Conservation (phyloP, 2,888 invertebrate species). For the Bibio marci region DNA sequence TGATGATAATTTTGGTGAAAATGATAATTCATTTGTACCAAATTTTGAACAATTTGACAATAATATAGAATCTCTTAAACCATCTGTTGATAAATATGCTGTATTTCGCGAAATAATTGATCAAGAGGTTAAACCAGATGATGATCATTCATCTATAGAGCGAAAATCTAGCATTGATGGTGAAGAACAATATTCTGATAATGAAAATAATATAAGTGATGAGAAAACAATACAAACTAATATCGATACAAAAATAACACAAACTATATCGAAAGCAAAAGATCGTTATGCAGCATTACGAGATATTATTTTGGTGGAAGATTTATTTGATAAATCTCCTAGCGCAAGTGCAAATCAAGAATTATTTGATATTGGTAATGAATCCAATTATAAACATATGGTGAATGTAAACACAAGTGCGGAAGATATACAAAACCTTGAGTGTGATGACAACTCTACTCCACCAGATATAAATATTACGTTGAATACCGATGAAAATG, state of each 20-base stretch:
- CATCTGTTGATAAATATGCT: constrained; percentile 65
- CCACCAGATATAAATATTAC: neutral
- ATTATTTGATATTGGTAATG: neutral
- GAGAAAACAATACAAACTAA: constrained; percentile 27
- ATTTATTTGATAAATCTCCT: constrained; percentile 32
- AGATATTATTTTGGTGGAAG: constrained; percentile 52
- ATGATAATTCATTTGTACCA: constrained; percentile 37
- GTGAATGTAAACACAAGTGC: neutral
- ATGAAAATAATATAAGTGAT: constrained; percentile 16
- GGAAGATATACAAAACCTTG: too few relatives aligned
- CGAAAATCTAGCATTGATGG: constrained; percentile 1
- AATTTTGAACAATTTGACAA: constrained; percentile 44
- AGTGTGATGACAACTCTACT: neutral
- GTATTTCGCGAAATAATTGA: constrained; percentile 75
- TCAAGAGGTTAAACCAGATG: constrained; percentile 36
- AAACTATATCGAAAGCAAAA: constrained; percentile 32
- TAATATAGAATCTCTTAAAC: constrained; percentile 20
- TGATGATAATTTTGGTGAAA: constrained; percentile 44
- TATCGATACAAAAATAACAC: constrained; percentile 32
- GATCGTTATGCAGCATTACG: constrained; percentile 70
- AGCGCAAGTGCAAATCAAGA: neutral
- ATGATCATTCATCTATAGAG: neutral
- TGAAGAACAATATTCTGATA: constrained; percentile 1
- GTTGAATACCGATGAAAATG: constrained; percentile 28
- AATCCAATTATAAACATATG: too few relatives aligned